Evolutionary conservation across 2,113 vertebrate species (phyloP), one percentile per base, ranked within the genome.

Genomic region (Chlorodrepanis virens): DNA sequence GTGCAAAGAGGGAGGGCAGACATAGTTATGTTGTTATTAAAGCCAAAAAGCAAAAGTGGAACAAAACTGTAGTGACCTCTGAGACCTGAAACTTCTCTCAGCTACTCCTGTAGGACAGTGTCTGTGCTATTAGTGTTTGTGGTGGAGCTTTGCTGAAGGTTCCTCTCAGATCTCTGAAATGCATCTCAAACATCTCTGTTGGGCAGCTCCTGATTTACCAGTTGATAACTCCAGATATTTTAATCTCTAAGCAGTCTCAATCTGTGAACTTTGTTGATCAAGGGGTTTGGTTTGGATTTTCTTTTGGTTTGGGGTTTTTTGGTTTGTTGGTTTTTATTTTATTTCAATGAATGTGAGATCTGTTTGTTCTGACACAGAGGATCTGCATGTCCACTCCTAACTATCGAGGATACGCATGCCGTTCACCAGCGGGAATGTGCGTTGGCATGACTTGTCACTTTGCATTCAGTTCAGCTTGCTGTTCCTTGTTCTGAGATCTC

Each of bases 321-420:
- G 20, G 10, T 21, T 81, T 14, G 25, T 60, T 60, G 10, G 6
- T 21, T 22, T 60, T 57, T 49, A 35, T 49, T 15, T 44, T 17
- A 9, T 82, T 37, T 50, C 42, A 14, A 0, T 45, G 37, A 87
- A 28, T 47, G 37, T 42, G 57, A 56, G 29, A 37, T 81, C 40
- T 93, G 69, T 52, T 93, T 94, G 84, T 76, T 93, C 14, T 83
- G 88, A 74, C 86, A 76, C 31, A n/a, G 40, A 75, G 37, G 33
- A 77, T 68, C 42, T 89, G 96, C 94, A 94, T 95, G 95, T 88
- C 49, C 59, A 20, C 75, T 83, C 67, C 49, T 93, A 94, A 95
- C 92, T 33, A 22, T 23, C 1, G 1, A 6, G 57, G 57, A 27
- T 79, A 16, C 0, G 97, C 96, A 97, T 96, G 97, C n/a, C 12